Evolutionary conservation across 2,113 vertebrate species (phyloP).

Genomic region (Rhinoptilus africanus): DNA sequence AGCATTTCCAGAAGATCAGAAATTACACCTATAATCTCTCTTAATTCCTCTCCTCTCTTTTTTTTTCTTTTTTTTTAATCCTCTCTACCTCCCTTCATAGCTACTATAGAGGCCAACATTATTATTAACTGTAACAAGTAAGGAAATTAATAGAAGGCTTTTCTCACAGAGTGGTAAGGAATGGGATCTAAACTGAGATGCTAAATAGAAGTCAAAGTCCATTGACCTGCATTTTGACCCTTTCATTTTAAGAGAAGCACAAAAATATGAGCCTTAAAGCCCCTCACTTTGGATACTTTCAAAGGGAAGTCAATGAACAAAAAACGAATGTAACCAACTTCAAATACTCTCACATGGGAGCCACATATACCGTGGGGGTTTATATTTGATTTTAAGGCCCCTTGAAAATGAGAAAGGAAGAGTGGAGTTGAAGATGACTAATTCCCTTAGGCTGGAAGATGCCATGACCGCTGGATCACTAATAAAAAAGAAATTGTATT

Average conservation of each 20-base stretch:
- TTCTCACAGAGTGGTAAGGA: not conserved
- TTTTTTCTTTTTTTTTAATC: not conserved
- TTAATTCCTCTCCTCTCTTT: not conserved
- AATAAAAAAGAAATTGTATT: not conserved
- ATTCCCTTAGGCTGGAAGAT: not conserved
- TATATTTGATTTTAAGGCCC: not conserved
- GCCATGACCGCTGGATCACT: not conserved
- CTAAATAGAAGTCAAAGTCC: not conserved
- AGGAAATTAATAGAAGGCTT: not conserved
- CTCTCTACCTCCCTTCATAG: not conserved
- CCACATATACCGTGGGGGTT: not conserved
- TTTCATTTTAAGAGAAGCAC: not conserved
- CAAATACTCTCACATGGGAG: not conserved
- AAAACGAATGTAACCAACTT: not conserved
- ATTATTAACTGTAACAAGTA: not conserved
- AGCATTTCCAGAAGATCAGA: not conserved
- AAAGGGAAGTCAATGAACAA: not conserved
- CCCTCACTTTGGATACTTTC: not conserved
- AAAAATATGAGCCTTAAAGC: not conserved
- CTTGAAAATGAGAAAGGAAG: not conserved
- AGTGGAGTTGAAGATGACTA: not conserved
- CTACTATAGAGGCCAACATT: not conserved
- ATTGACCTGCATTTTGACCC: not conserved
- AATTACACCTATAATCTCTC: not conserved
- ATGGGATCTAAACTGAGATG: not conserved